Conservation (phyloP, 2,797 vertebrate genomes). For the Gastrophryne carolinensis region DNA sequence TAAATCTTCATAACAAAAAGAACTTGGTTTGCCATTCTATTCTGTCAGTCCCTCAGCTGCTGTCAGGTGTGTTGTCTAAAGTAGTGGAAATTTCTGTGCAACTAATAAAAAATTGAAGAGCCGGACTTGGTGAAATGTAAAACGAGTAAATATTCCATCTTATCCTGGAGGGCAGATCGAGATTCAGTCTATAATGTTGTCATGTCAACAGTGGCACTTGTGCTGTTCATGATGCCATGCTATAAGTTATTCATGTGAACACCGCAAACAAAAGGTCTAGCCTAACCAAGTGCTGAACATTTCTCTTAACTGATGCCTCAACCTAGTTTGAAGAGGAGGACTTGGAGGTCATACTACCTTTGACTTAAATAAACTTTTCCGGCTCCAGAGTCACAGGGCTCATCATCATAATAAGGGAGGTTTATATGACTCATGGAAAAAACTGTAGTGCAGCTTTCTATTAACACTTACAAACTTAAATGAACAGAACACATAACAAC, state of each 20-base stretch:
- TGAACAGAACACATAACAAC: too few species aligned
- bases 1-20: constrained; percentile 15
- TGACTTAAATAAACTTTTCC: constrained; percentile 55
- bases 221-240: constrained; percentile 75
- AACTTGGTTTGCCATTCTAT: constrained; percentile 49
- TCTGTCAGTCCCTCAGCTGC: constrained; percentile 72
- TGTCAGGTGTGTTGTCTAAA: constrained; percentile 71
- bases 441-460: not conserved
- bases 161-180: constrained; percentile 80
- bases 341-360: constrained; percentile 56
- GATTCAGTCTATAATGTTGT: constrained; percentile 73
- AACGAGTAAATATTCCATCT: constrained; percentile 85
- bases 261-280: constrained; percentile 64
- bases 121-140: constrained; percentile 83
- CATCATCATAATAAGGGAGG: constrained; percentile 21
- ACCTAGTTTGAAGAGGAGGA: constrained; percentile 49
- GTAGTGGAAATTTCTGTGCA: constrained; percentile 90
- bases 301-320: constrained; percentile 58
- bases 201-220: constrained; percentile 80
- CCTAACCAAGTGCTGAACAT: constrained; percentile 60
- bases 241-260: constrained; percentile 83
- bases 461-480: too few species aligned
- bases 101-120: constrained; percentile 93
- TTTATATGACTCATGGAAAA: not conserved
- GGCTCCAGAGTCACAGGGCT: constrained; percentile 47